Conservation (phyloP, 2,113 vertebrate genomes). For the Columba livia region DNA sequence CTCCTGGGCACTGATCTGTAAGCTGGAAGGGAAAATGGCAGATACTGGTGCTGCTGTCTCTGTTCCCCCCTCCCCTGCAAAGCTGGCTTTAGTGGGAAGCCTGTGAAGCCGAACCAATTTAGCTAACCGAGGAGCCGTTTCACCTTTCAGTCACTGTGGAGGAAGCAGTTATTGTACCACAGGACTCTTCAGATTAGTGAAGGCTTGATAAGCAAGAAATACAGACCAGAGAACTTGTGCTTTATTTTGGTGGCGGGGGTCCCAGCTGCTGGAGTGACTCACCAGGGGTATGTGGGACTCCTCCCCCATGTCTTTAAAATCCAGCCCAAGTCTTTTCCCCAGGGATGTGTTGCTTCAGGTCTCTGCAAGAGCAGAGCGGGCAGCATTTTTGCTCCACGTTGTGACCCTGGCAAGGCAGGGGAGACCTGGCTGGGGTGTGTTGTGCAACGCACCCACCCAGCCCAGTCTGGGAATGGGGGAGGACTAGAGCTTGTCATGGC, state of each 20-base stretch:
- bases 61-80: background rate
- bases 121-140: background rate
- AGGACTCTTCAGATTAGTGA: background rate
- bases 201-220: background rate
- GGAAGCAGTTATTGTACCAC: background rate
- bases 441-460: background rate
- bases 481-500: background rate
- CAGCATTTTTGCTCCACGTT: rapidly evolving
- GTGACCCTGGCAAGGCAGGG: background rate
- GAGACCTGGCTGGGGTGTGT: background rate
- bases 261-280: background rate
- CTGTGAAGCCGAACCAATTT: background rate
- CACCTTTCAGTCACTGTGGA: background rate
- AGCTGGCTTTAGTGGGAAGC: background rate
- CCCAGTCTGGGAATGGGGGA: background rate
- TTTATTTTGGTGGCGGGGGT: background rate
- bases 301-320: background rate
- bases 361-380: background rate
- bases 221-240: background rate
- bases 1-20: background rate
- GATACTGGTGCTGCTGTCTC: background rate
- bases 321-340: background rate
- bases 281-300: background rate
- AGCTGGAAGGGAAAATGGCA: background rate
- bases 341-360: background rate